phyloP scores from a whole-genome alignment of 2,113 vertebrate species.

The Laticauda colubrina region DNA sequence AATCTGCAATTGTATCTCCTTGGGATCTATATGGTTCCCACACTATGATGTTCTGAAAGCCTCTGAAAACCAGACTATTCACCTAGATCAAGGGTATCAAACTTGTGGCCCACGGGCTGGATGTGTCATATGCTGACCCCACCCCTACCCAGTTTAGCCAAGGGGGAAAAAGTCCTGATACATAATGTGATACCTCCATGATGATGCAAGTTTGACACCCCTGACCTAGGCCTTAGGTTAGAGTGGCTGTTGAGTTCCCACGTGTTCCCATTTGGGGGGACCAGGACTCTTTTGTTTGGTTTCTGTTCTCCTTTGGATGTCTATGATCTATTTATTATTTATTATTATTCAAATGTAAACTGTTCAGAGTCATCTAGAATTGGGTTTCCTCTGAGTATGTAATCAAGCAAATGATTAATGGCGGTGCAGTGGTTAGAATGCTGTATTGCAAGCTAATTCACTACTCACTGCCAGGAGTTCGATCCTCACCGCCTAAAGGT shows the following conservation, averaged over 20 bases:
- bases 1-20: background rate
- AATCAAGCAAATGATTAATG: background rate
- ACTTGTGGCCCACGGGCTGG: too few relatives aligned
- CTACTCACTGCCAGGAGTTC: background rate
- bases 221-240: background rate
- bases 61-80: background rate
- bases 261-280: background rate
- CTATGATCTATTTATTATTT: background rate
- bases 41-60: background rate
- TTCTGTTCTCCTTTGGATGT: background rate
- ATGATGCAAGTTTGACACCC: too few relatives aligned
- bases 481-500: background rate
- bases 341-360: background rate
- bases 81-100: too few relatives aligned
- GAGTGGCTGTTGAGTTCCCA: background rate
- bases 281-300: background rate
- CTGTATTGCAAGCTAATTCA: background rate
- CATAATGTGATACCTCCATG: too few relatives aligned
- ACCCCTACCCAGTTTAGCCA: too few relatives aligned
- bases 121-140: too few relatives aligned
- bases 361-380: background rate
- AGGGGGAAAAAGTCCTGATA: too few relatives aligned
- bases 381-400: background rate
- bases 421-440: background rate
- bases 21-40: background rate